phyloP scores from a whole-genome alignment of 2,888 invertebrate genomes.

The Microplitis manilae region DNA sequence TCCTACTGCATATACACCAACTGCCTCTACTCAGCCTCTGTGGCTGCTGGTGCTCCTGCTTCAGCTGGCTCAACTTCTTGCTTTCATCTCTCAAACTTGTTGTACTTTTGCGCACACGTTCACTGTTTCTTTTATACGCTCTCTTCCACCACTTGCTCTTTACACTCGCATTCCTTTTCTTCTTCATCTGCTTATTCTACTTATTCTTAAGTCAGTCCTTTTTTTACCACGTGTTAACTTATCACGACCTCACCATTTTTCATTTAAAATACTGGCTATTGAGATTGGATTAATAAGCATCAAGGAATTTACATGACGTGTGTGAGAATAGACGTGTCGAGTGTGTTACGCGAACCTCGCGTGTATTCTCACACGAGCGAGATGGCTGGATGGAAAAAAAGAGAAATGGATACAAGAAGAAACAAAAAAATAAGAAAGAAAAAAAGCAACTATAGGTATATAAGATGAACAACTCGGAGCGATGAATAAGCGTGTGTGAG shows the following conservation, averaged over 20 bases:
- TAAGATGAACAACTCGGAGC: conserved; percentile 29
- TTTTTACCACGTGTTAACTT: conserved; percentile 69
- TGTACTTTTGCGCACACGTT: conserved; percentile 44
- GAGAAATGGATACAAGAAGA: conserved; percentile 7
- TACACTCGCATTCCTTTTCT: conserved; percentile 27
- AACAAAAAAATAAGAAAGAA: conserved; percentile 30
- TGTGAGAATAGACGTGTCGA: conserved; percentile 2
- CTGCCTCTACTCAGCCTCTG: conserved; percentile 42
- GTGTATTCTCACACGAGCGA: conserved; percentile 49
- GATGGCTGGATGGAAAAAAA: neutral
- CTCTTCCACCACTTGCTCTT: conserved; percentile 30
- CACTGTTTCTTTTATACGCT: conserved; percentile 35
- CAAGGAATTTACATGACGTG: conserved; percentile 23
- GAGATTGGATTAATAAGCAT: conserved; percentile 30
- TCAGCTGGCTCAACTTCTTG: conserved; percentile 47
- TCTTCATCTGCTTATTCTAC: conserved; percentile 31
- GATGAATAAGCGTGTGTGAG: conserved; percentile 48
- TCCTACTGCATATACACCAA: neutral
- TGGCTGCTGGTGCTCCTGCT: conserved; percentile 25
- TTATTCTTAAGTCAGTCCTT: conserved; percentile 42
- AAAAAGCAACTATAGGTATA: conserved; percentile 9
- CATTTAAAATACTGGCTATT: conserved; percentile 11
- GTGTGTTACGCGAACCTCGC: conserved; percentile 18
- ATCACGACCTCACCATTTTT: conserved; percentile 58
- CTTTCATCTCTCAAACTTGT: neutral